These are phyloP conservation scores for Poecilia latipinna DNA, from an alignment of 2,113 vertebrate species.

Conservation along the genomic window DNA sequence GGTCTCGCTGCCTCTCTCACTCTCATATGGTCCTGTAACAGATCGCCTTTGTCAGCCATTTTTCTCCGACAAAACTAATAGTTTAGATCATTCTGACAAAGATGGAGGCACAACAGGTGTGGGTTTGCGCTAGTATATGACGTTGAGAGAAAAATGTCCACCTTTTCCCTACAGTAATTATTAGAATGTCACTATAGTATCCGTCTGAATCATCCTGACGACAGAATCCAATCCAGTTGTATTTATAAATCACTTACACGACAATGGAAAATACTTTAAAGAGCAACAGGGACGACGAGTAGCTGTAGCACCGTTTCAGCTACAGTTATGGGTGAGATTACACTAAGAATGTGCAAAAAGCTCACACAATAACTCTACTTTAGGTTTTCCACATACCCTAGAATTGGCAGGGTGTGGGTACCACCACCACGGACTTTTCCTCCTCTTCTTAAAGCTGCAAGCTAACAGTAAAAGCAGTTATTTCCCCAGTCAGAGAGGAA, in stretches of 20 bases:
- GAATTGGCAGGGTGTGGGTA: constrained; percentile 18
- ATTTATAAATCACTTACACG: no score
- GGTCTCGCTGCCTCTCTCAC: constrained; percentile 42
- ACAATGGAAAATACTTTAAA: no score
- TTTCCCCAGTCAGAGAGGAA: constrained; percentile 31
- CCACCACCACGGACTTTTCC: background rate
- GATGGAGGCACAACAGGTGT: constrained; percentile 24
- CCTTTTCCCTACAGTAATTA: constrained; percentile 1
- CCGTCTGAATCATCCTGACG: constrained; percentile 28
- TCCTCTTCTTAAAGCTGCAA: constrained; percentile 17
- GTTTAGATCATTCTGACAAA: constrained; percentile 46
- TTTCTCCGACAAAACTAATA: constrained; percentile 45
- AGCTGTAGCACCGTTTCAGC: constrained; percentile 26
- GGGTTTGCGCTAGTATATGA: constrained; percentile 1
- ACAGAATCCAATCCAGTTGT: background rate
- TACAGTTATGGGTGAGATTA: constrained; percentile 27
- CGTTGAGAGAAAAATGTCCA: constrained; percentile 18
- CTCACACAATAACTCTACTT: constrained; percentile 1
- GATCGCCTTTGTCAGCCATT: constrained; percentile 48
- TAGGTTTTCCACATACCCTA: constrained; percentile 7
- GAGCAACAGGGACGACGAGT: constrained; percentile 24
- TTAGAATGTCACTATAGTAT: constrained; percentile 6
- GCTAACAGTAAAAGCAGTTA: constrained; percentile 23
- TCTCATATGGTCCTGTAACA: constrained; percentile 33
- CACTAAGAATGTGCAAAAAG: background rate